Evolutionary conservation across 30 jellyfish, hydroid and myxozoan species (phyloP).

Genomic region (Aurelia aurita): DNA sequence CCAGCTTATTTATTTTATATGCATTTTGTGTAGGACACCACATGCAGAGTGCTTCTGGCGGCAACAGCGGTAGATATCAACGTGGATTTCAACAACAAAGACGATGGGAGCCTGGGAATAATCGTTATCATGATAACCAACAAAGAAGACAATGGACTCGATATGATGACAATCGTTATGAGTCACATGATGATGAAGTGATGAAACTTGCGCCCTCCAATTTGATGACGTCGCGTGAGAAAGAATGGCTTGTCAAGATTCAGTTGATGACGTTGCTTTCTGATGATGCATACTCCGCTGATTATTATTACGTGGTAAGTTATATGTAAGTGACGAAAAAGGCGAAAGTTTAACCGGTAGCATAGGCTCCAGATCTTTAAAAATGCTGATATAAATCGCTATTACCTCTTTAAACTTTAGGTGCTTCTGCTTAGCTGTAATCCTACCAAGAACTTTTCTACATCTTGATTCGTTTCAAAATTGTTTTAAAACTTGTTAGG

Average conservation of each 20-base stretch:
- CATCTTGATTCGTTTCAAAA: no score
- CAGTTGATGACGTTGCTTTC: constrained; percentile 83
- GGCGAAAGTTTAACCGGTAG: no score
- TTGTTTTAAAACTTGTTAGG: no score
- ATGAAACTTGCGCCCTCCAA: constrained; percentile 83
- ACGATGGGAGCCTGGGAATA: constrained; percentile 22
- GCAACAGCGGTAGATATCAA: constrained; percentile 11
- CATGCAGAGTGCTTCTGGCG: constrained; percentile 3
- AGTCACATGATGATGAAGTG: constrained; percentile 34
- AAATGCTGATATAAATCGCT: no score
- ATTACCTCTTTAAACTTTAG: no score
- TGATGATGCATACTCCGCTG: constrained; percentile 81
- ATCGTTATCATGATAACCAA: constrained; percentile 17
- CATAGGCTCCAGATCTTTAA: no score
- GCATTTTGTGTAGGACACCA: neutral
- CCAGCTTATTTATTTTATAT: neutral
- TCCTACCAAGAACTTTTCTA: no score
- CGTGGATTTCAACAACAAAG: no score
- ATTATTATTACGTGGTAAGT: constrained; percentile 88
- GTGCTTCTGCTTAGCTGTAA: no score
- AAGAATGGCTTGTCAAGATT: constrained; percentile 94
- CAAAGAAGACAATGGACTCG: constrained; percentile 24
- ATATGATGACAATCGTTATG: constrained; percentile 13
- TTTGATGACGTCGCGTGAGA: constrained; percentile 93
- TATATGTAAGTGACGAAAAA: no score